Evolutionary conservation across 2,113 vertebrate species (phyloP).

Genomic region (Ailurus styani): DNA sequence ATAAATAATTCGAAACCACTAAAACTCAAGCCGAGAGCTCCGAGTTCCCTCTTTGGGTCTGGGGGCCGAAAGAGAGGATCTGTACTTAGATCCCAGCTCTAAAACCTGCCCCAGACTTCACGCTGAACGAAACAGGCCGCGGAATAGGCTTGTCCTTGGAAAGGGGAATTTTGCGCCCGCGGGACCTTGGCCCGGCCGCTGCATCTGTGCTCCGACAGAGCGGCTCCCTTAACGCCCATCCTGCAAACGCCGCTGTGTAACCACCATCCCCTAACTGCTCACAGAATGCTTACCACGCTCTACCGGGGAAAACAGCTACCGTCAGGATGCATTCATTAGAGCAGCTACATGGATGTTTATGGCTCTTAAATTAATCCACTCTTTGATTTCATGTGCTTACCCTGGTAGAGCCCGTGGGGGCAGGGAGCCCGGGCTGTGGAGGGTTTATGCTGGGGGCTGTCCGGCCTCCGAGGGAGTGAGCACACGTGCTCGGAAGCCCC

Average conservation of each 20-base stretch:
- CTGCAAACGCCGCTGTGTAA: rapidly evolving
- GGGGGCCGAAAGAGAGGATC: not conserved
- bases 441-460: rapidly evolving
- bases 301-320: not conserved
- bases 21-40: not conserved
- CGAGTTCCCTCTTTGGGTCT: not conserved
- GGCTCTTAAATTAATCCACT: not conserved
- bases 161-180: rapidly evolving
- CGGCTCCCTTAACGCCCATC: rapidly evolving
- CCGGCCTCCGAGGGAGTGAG: rapidly evolving
- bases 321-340: rapidly evolving
- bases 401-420: rapidly evolving
- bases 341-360: rapidly evolving
- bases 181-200: rapidly evolving
- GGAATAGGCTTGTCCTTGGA: not conserved
- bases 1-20: not conserved
- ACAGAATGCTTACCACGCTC: rapidly evolving
- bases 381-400: rapidly evolving
- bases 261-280: rapidly evolving
- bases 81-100: rapidly evolving
- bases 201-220: rapidly evolving
- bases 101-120: not conserved
- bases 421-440: rapidly evolving
- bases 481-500: rapidly evolving
- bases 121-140: rapidly evolving